Percentiles rank a stretch among this genome's conserved stretches.
Conservation (phyloP, 1,140 invertebrate genomes). For the Penaeus vannamei region DNA sequence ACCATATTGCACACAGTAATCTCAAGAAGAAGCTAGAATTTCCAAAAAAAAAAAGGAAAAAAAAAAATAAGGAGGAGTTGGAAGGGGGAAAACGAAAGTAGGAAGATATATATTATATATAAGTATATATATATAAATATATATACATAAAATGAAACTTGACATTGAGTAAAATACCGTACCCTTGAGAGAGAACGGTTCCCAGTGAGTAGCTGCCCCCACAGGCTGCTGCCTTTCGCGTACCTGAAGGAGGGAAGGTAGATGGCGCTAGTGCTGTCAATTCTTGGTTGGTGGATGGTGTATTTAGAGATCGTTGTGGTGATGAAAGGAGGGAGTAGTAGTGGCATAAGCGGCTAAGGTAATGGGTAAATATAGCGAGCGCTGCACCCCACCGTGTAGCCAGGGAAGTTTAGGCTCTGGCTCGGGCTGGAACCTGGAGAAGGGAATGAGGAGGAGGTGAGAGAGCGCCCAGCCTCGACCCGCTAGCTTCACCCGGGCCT, state of each 20-base stretch:
- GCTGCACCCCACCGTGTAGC: conserved; percentile 56
- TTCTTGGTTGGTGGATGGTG: conserved; percentile 19
- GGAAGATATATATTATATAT: no score
- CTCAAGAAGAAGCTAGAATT: no score
- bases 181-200: conserved; percentile 16
- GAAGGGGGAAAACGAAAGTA: no score
- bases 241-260: conserved; percentile 22
- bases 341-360: conserved; percentile 48
- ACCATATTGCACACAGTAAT: no score
- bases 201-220: background rate
- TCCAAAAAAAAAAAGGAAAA: no score
- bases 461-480: background rate
- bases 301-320: conserved; percentile 20
- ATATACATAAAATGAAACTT: background rate
- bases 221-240: background rate
- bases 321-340: conserved; percentile 13
- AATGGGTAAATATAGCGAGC: conserved; percentile 59
- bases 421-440: conserved; percentile 39
- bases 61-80: no score
- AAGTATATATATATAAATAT: no score
- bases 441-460: conserved; percentile 4
- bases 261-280: background rate
- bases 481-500: background rate
- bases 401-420: conserved; percentile 48
- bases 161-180: conserved; percentile 55